These are phyloP conservation scores for Lepidochrysops patricia DNA, from an alignment of 2,888 invertebrate species.

Conservation along the genomic window DNA sequence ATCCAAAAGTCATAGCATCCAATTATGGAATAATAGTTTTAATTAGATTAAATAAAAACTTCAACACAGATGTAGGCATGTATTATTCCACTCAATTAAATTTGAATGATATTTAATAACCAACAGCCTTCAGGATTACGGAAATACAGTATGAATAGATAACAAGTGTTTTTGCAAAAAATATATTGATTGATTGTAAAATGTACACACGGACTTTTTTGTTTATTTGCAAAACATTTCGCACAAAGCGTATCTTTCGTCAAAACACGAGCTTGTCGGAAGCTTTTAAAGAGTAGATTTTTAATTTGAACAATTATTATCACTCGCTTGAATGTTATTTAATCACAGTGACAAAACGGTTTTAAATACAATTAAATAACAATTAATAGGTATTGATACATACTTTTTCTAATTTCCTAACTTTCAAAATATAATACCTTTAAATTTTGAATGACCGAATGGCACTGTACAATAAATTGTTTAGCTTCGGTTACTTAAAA, in stretches of 20 bases:
- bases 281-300: background rate
- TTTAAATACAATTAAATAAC: too few relatives aligned
- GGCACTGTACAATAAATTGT: too few relatives aligned
- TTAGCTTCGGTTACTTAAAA: too few relatives aligned
- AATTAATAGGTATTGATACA: too few relatives aligned
- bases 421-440: too few relatives aligned
- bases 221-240: background rate
- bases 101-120: slow-evolving; percentile 10
- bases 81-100: slow-evolving; percentile 13
- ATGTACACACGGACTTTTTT: slow-evolving; percentile 4
- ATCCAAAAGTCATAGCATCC: too few relatives aligned
- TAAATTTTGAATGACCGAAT: too few relatives aligned
- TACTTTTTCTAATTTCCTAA: too few relatives aligned
- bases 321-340: too few relatives aligned
- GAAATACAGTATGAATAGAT: slow-evolving; percentile 43
- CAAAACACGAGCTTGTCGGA: slow-evolving; percentile 3
- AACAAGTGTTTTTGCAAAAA: slow-evolving; percentile 45
- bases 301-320: background rate
- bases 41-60: slow-evolving; percentile 27
- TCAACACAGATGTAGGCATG: background rate
- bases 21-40: slow-evolving; percentile 6
- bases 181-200: slow-evolving; percentile 41
- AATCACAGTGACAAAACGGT: too few relatives aligned
- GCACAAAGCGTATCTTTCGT: background rate
- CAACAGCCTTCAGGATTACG: slow-evolving; percentile 29